Percentiles rank a stretch among this genome's conserved stretches.
Evolutionary conservation across 2,113 vertebrate species (phyloP).

Genomic region (Syngnathus typhle): DNA sequence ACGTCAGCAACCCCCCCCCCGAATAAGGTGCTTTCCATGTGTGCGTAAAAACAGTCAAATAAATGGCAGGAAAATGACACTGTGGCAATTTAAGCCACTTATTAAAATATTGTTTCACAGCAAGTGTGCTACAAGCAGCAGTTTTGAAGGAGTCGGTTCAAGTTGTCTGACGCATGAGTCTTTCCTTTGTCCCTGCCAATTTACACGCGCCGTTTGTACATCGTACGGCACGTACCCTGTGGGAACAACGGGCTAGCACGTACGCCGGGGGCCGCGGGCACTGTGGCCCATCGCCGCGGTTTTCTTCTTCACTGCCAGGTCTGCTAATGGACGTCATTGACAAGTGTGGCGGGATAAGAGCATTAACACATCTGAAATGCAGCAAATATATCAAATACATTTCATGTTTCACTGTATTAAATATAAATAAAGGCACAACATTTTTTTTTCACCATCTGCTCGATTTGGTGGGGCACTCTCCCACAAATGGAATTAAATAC

Average conservation of each 20-base stretch:
- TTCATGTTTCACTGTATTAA: neutral
- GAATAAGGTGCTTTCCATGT: constrained; percentile 14
- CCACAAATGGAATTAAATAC: no score
- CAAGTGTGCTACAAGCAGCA: neutral
- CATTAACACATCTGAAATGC: neutral
- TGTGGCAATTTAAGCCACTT: neutral
- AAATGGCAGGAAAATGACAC: neutral
- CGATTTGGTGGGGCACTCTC: no score
- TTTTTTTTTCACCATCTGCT: no score
- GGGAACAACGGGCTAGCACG: constrained; percentile 10
- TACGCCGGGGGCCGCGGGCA: constrained; percentile 10
- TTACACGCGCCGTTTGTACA: constrained; percentile 23
- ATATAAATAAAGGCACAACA: no score
- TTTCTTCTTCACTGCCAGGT: constrained; percentile 10
- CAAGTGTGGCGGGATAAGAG: neutral
- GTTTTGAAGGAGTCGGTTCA: neutral
- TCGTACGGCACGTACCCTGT: constrained; percentile 26
- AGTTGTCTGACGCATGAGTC: constrained; percentile 34
- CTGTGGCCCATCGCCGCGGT: constrained; percentile 8
- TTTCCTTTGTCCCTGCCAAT: constrained; percentile 19
- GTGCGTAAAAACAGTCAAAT: constrained; percentile 9
- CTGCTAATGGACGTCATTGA: constrained; percentile 21
- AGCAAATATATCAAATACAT: neutral
- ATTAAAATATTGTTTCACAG: neutral
- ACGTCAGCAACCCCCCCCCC: no score